Percentiles rank a stretch among this genome's conserved stretches.
Conservation (phyloP, 2,888 invertebrate genomes). For the Protodeltote pygarga region DNA sequence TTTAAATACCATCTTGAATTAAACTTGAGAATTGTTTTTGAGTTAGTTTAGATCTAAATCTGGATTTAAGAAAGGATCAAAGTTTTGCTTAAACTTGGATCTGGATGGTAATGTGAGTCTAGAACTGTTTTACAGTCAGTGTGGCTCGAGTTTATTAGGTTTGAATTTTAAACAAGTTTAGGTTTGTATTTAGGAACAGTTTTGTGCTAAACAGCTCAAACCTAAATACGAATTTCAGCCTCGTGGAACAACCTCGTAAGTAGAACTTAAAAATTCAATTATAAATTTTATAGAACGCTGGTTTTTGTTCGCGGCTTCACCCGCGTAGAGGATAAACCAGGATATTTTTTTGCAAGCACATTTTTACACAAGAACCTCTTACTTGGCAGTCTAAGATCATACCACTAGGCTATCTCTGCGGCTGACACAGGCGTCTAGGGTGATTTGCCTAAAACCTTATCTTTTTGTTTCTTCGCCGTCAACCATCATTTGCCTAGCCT, state of each 20-base stretch:
- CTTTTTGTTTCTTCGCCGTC: too few species aligned
- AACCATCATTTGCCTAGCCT: background rate
- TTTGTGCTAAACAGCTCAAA: background rate
- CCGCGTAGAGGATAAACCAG: too few species aligned
- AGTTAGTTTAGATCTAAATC: slow-evolving; percentile 23
- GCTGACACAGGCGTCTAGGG: too few species aligned
- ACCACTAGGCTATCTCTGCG: too few species aligned
- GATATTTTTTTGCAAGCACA: too few species aligned
- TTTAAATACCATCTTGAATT: slow-evolving; percentile 20
- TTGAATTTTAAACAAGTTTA: slow-evolving; percentile 33
- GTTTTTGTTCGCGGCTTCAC: too few species aligned
- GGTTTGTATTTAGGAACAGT: slow-evolving; percentile 3
- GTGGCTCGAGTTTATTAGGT: slow-evolving; percentile 26
- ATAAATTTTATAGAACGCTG: too few species aligned
- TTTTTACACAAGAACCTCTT: too few species aligned
- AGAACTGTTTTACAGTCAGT: slow-evolving; percentile 24
- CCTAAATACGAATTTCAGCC: background rate
- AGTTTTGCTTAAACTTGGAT: slow-evolving; percentile 32
- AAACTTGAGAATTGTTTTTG: slow-evolving; percentile 35
- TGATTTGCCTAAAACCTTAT: too few species aligned
- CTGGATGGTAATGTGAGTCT: slow-evolving; percentile 33
- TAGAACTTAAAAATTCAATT: too few species aligned
- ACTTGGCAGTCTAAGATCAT: too few species aligned
- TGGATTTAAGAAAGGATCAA: slow-evolving; percentile 30
- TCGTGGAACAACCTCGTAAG: too few species aligned